Evolutionary conservation across 2,797 vertebrate species (phyloP).

Genomic region (Leptodactylus fallax): DNA sequence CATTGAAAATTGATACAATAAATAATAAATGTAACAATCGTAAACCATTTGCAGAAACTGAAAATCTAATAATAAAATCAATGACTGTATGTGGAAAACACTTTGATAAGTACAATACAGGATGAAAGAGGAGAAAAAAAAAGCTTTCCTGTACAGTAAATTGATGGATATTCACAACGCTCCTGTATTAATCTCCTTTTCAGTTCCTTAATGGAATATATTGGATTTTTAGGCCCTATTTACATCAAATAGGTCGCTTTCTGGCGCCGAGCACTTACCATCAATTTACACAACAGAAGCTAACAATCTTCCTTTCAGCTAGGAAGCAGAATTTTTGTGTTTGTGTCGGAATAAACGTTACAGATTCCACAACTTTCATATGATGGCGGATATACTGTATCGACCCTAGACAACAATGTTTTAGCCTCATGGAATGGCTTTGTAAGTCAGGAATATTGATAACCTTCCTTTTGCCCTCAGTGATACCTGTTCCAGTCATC

Average conservation of each 20-base stretch:
- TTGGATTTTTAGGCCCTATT: conserved; percentile 9
- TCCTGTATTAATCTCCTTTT: conserved; percentile 3
- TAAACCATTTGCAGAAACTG: neutral
- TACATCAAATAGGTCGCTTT: neutral
- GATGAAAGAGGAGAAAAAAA: conserved; percentile 15
- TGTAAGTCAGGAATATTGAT: neutral
- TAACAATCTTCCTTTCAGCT: neutral
- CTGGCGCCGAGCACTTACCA: neutral
- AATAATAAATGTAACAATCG: conserved; percentile 3
- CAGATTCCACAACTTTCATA: neutral
- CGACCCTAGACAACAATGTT: neutral
- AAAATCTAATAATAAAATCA: conserved; percentile 17
- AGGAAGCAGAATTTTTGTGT: neutral
- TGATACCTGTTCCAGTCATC: neutral
- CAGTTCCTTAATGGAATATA: conserved; percentile 34
- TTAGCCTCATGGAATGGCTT: neutral
- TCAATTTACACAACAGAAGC: neutral
- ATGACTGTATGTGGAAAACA: neutral
- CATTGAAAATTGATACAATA: neutral
- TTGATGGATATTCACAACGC: neutral
- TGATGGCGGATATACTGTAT: too few species aligned
- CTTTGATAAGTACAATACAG: neutral
- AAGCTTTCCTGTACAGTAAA: neutral
- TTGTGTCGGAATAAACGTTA: neutral
- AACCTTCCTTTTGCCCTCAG: neutral